Evolutionary conservation across 2,113 vertebrate species (phyloP), one percentile per base, ranked within the genome.

Genomic region (Callipepla californica): DNA sequence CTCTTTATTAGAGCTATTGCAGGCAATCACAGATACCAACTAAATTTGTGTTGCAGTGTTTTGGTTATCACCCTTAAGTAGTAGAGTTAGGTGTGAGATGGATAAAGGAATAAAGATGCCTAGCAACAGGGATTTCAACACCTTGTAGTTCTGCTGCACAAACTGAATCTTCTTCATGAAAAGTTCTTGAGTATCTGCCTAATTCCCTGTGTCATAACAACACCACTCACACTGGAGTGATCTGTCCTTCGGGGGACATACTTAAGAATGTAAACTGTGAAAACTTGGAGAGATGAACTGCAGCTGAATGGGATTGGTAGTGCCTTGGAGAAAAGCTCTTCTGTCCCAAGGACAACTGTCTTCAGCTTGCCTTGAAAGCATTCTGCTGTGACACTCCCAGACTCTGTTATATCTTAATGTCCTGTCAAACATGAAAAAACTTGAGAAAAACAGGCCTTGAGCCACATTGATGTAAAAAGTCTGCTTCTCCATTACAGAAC

Each of bases 281-380:
- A 90, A 82, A 20, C 26, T 40, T 32, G 22, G 30, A 61, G 23
- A 38, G 30, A 36, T 19, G 67, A 7, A 2, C 11, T 95, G 44
- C 4, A 69, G 36, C 20, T 66, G 59, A 83, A 20, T 48, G 23
- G 14, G 5, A 62, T 51, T 58, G 45, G 17, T 13, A 36, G 0
- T 58, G 5, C 40, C 36, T 55, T 36, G 9, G 9, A 73, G 67
- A 76, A 73, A 65, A 85, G 28, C 11, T 38, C 8, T 65, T 75
- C 53, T 30, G 4, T 61, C 13, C 19, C 44, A 62, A 2, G 1
- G 21, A n/a, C 0, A 0, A 40, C 74, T 1, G 0, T 20, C 15
- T 80, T 38, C 8, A 63, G 61, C 7, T 8, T 93, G 18, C 9
- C 2, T 1, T 65, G 59, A 18, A 4, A 66, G 18, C 25, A n/a